Evolutionary conservation across 2,113 vertebrate genomes (phyloP), one percentile per base, ranked within the genome.

Genomic region (Cyprinodon tularosa): DNA sequence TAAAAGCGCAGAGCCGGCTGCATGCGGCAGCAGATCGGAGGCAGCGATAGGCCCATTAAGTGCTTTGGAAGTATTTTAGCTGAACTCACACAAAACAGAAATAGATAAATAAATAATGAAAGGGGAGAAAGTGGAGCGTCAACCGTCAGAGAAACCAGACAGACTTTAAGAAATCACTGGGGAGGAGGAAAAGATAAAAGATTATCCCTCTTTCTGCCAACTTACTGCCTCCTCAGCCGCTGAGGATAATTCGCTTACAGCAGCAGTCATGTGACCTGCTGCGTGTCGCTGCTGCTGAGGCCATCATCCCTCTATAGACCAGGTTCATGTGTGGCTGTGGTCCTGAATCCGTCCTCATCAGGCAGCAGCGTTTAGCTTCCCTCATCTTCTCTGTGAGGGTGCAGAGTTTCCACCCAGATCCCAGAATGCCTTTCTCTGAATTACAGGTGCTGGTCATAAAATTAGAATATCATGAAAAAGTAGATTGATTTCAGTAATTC

Each of bases 21-120:
- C 88, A 80, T 91, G 91, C 88, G 92, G 93, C 89, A 91, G 93
- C 93, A 93, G 94, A 95, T 95, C 91, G 84, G 81, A 70, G 86
- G 71, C 69, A 29, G 65, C 62, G 94, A 94, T 95, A 94, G 66
- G 72, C 60, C 89, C 92, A 93, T 94, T 94, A 94, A 93, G 92
- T 69, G 87, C 93, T 92, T 94, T 88, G 93, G 93, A 94, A 94
- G 94, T 93, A 93, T 94, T 95, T 95, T 94, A 95, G 94, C 94
- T 93, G 94, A 95, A 95, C 92, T 94, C 93, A 94, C 94, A 94
- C 94, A 94, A 94, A 94, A 91, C 90, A 85, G 81, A 94, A 93
- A 94, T 93, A 93, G 91, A 94, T 93, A 93, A 94, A 95, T 94
- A 95, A 95, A 94, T 94, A 94, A 94, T 95, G 89, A 94, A 94